Evolutionary conservation across 35 echinoderm and acorn worm species (phyloP), one percentile per base, ranked within the genome.

Genomic region (Ophiothrix spiculata): DNA sequence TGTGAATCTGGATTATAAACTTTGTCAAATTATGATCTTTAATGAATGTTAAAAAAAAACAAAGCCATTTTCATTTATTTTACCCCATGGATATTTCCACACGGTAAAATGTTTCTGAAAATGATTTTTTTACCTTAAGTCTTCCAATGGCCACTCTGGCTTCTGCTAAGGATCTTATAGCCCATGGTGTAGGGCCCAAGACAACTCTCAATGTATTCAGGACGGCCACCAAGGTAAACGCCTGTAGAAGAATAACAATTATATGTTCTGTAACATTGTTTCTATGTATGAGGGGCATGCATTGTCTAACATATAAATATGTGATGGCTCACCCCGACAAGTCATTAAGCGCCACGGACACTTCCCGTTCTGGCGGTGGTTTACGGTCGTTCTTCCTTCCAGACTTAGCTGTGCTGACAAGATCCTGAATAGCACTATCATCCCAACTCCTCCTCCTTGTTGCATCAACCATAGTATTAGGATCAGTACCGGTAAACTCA

Each of bases 131-230:
- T 86, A 98, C 95, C 89, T 91, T 91, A 41, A 98, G 60, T 56
- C 95, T 88, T 0, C 69, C 81, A 34, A 94, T 36, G 10, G 91
- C 95, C 13, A 98, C 87, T 14, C 80, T 79, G 4, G 88, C 77
- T 46, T 94, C 92, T 33, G 91, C 91, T 15, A 98, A 60, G 36
- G 86, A 39, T 40, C 91, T 85, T 25, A 98, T 94, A 39, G 92
- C 89, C 89, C 92, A 94, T 0, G 95, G 92, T 8, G 92, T 91
- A 0, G 89, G 85, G 40, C 95, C 91, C 31, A 98, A 79, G 0
- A 98, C 95, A 21, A 81, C 85, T 56, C 95, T 86, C 6, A 98
- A 83, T 1, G 95, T 94, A 64, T 98, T 93, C 56, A 98, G 40
- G 15, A 90, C 81, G 1, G 91, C 88, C 12, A 98, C 92, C 6